Evolutionary conservation across 2,888 invertebrate species (phyloP), one percentile per base, ranked within the genome.

Genomic region (Megalurothrips usitatus): DNA sequence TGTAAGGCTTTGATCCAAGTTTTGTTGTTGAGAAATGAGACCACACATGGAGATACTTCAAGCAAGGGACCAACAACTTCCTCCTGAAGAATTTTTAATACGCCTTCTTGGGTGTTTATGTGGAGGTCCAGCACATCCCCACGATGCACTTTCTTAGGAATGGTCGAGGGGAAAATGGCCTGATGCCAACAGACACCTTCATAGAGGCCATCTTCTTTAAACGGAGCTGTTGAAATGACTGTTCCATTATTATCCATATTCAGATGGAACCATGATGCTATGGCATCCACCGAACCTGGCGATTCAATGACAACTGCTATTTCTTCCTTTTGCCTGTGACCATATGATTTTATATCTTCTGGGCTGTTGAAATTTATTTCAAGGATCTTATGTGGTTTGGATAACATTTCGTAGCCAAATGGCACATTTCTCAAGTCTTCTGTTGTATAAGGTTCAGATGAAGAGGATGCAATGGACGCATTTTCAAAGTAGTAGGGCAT

Each of bases 251-350:
- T 90, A 84, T 92, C 90, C 79, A 95, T 87, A 85, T 92, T 87
- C 82, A 95, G 88, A 85, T 92, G 91, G 85, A 95, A 95, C 93
- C 93, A 94, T 63, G 93, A 90, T 80, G 91, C 91, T 79, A 94
- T 87, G 43, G 91, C 90, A 87, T 94, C 92, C 19, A 94, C 85
- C 80, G 86, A 87, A 2, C 93, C 93, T 84, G 86, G 85, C 80
- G 87, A 85, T 17, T 58, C 58, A 19, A 19, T 58, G 79, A 85
- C 85, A 82, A 87, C 88, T 80, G 86, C 87, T 11, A 90, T 85
- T 78, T 87, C 84, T 43, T 88, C 84, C 8, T 83, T 82, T 47
- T 84, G 58, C 58, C 84, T 83, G 52, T 84, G 83, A 82, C 87
- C 86, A 81, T 85, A 87, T 0, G 87, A 85, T 82, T 88, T 85